phyloP scores from a whole-genome alignment of 2,888 invertebrate genomes.

The Xiphydria camelus region DNA sequence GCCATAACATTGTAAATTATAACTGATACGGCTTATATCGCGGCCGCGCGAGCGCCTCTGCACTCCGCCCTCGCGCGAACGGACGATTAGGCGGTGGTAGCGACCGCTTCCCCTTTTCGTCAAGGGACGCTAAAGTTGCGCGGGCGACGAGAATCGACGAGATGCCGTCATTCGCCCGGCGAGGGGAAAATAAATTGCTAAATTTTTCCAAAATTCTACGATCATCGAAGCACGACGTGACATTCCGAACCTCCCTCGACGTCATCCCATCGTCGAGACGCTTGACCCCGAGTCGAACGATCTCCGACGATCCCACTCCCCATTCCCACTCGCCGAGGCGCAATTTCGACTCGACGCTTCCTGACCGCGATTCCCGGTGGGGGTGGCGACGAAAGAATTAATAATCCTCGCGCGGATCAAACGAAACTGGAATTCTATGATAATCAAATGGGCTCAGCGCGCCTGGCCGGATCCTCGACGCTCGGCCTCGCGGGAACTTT shows the following conservation, averaged over 20 bases:
- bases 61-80: constrained; percentile 15
- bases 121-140: constrained; percentile 25
- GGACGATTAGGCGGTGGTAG: constrained; percentile 27
- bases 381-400: constrained; percentile 19
- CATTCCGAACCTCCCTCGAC: no score
- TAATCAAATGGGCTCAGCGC: constrained; percentile 45
- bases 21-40: constrained; percentile 58
- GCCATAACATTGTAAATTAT: constrained; percentile 59
- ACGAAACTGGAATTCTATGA: constrained; percentile 52
- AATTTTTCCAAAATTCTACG: no score
- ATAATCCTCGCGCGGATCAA: constrained; percentile 33
- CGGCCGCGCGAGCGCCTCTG: constrained; percentile 17
- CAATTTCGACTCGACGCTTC: no score
- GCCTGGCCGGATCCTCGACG: constrained; percentile 14
- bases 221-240: no score
- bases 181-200: no score
- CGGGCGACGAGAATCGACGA: no score
- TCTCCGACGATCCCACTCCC: no score
- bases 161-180: no score
- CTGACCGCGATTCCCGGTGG: neutral
- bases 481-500: constrained; percentile 6
- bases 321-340: no score
- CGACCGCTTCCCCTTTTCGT: constrained; percentile 1
- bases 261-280: no score
- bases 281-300: no score